Evolutionary conservation across 1,140 invertebrate genomes (phyloP), one percentile per base, ranked within the genome.

Genomic region (Hyles euphorbiae): DNA sequence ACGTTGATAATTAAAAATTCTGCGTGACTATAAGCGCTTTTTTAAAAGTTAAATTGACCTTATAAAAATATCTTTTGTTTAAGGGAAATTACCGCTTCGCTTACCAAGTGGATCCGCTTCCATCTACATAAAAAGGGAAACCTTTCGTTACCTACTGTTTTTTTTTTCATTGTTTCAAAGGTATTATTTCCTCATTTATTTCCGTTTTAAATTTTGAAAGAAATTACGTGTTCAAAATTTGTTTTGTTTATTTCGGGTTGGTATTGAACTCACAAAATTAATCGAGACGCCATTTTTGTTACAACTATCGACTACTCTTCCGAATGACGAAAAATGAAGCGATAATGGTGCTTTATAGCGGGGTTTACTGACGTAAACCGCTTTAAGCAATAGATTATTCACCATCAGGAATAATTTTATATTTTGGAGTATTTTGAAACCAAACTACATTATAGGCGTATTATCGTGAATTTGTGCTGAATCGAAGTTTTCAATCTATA

Each of bases 41-140:
- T 71, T 51, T 62, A 63, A 75, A 79, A 81, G 78, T 79, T 79
- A 73, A 81, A 83, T 83, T 72, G 78, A 75, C 72, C 72, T 63
- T 74, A 74, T 73, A 78, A 71, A 65, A 72, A 78, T 76, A 76
- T 71, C 72, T 72, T 80, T 82, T 76, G 72, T 78, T 68, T 70
- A 60, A 70, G 63, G 44, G 61, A 64, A 63, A 67, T 65, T 67
- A 65, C 61, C 55, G 64, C 65, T 64, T 67, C 50, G 43, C 57
- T 65, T 59, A 68, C 68, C 58, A 65, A 65, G 56, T 61, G 56
- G 61, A 59, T 67, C 65, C 58, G 33, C 64, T 70, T 69, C 70
- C 62, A 43, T 40, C 34, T 3, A 56, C 58, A 22, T 22, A 40
- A 40, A 56, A 59, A 61, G 57, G 49, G 61, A 63, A 67, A 67